Conservation (phyloP, 1,140 invertebrate species). For the Bombus sibiricus region DNA sequence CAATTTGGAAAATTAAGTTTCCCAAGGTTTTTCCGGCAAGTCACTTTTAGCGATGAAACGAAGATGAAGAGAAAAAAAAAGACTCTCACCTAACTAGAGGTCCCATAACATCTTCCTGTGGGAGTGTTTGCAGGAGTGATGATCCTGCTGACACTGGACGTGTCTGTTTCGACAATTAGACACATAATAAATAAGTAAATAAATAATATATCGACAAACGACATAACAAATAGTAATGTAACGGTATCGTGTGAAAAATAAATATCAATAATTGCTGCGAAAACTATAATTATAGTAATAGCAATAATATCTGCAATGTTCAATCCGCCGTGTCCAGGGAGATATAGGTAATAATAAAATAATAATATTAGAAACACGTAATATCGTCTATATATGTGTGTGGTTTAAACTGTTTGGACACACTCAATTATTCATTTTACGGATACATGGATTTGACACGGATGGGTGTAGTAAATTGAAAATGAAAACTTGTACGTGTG, state of each 20-base stretch:
- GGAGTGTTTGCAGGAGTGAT: conserved; percentile 82
- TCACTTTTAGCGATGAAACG: background rate
- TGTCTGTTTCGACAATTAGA: conserved; percentile 79
- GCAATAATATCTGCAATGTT: background rate
- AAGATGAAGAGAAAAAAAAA: conserved; percentile 15
- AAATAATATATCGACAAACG: conserved; percentile 25
- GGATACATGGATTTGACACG: background rate
- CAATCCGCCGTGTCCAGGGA: no score
- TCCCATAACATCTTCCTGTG: conserved; percentile 81
- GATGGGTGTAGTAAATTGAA: background rate
- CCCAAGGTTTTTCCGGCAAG: conserved; percentile 1
- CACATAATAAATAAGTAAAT: conserved; percentile 44
- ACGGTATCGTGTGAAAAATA: background rate
- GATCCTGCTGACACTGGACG: conserved; percentile 86
- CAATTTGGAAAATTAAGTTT: background rate
- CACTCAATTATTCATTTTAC: background rate
- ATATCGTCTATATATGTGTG: background rate
- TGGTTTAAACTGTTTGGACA: background rate
- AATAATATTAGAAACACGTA: background rate
- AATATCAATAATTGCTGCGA: background rate
- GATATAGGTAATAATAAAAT: background rate
- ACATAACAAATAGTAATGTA: conserved; percentile 1
- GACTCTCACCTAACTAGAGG: conserved; percentile 84
- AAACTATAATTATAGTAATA: background rate
- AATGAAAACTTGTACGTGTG: background rate